Evolutionary conservation across 2,888 invertebrate genomes (phyloP).

Genomic region (Dryobota labecula): DNA sequence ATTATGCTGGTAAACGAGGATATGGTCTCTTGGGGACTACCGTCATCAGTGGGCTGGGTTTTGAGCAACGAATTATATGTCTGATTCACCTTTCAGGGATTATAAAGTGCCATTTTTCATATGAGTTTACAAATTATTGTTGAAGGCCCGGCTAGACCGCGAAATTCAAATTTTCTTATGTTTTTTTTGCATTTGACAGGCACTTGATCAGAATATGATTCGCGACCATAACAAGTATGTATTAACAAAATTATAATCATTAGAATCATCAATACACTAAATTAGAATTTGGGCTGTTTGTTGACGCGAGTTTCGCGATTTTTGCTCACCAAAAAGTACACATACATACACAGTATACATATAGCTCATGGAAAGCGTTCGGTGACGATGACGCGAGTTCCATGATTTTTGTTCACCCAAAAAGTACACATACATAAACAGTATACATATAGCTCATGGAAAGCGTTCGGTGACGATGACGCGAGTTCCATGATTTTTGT

Average conservation of each 20-base stretch:
- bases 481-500: no score
- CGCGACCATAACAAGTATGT: neutral
- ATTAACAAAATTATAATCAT: neutral
- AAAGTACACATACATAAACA: no score
- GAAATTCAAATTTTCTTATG: neutral
- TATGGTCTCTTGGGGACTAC: constrained; percentile 36
- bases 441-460: no score
- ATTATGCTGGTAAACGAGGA: constrained; percentile 47
- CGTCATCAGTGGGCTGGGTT: constrained; percentile 30
- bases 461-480: no score
- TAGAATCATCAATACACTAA: neutral
- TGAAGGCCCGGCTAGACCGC: neutral
- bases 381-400: no score
- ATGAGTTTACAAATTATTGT: neutral
- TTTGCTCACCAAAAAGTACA: no score
- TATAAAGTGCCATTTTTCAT: constrained; percentile 3
- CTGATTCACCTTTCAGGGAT: neutral
- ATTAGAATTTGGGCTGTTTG: no score
- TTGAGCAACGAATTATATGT: constrained; percentile 8
- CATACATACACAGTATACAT: no score
- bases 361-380: no score
- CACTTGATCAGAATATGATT: neutral
- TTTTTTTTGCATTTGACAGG: no score
- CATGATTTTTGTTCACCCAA: no score
- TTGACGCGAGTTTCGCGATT: no score